Conservation (phyloP, 2,888 invertebrate genomes). For the Acanthoscelides obtectus region DNA sequence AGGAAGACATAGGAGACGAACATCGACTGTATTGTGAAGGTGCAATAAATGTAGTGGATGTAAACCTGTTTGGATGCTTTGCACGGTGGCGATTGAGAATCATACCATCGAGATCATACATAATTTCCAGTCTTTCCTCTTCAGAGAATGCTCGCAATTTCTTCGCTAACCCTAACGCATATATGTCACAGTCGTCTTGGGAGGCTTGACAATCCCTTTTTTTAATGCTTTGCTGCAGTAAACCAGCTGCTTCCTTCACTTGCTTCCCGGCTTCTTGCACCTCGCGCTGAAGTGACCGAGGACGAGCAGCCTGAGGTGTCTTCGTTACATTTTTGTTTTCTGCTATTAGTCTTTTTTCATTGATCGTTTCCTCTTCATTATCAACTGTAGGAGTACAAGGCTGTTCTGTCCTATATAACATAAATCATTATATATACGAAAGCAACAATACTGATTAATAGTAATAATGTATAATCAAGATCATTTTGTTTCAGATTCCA, state of each 20-base stretch:
- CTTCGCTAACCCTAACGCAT: neutral
- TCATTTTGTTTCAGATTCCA: conserved; percentile 9
- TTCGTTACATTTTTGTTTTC: neutral
- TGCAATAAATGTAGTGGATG: neutral
- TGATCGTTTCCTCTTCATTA: neutral
- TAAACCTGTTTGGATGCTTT: neutral
- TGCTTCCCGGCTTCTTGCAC: conserved; percentile 1
- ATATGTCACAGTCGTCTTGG: neutral
- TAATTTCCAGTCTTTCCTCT: neutral
- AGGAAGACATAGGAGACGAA: neutral
- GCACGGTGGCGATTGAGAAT: no score
- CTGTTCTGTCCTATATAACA: neutral
- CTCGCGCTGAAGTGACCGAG: neutral
- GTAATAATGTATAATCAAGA: neutral
- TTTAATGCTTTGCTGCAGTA: neutral
- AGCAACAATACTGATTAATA: no score
- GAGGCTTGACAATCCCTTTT: neutral
- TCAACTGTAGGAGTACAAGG: neutral
- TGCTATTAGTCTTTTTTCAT: no score
- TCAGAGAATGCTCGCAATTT: neutral
- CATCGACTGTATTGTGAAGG: neutral
- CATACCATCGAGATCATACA: no score
- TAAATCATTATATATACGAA: conserved; percentile 1
- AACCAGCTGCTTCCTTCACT: neutral
- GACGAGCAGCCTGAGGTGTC: neutral